These are phyloP conservation scores for Chrysotoxum bicinctum DNA, from an alignment of 2,888 invertebrate species.

Conservation along the genomic window DNA sequence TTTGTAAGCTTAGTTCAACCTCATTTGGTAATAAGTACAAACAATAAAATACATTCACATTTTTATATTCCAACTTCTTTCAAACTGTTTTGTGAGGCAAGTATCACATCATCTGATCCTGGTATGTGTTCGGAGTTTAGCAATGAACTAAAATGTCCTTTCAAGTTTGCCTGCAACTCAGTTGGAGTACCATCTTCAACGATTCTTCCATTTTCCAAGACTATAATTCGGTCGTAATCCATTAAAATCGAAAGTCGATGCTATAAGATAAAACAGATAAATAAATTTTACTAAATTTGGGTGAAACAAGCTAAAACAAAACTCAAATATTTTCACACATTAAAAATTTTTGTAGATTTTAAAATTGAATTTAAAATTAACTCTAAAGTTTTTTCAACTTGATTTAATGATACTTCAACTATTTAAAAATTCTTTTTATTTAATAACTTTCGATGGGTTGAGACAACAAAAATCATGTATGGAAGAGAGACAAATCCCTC, in stretches of 20 bases:
- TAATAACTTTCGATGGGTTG: no score
- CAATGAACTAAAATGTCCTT: slow-evolving; percentile 85
- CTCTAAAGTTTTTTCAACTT: no score
- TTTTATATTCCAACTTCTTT: background rate
- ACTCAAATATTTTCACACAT: no score
- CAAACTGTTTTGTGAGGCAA: background rate
- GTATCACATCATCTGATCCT: slow-evolving; percentile 18
- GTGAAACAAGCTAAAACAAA: no score
- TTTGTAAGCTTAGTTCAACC: background rate
- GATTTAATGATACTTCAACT: no score
- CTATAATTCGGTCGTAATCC: slow-evolving; percentile 87
- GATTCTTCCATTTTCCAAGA: slow-evolving; percentile 86
- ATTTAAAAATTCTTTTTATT: no score
- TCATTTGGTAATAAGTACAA: background rate
- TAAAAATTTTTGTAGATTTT: no score
- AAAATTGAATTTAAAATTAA: no score
- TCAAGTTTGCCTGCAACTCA: slow-evolving; percentile 83
- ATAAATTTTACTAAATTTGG: background rate
- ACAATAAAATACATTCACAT: background rate
- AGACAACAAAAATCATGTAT: no score
- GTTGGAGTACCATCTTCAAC: slow-evolving; percentile 86
- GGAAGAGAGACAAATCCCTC: no score
- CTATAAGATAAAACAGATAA: slow-evolving; percentile 79
- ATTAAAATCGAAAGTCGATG: slow-evolving; percentile 89
- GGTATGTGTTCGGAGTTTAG: slow-evolving; percentile 78